Evolutionary conservation across 2,888 invertebrate genomes (phyloP).

Genomic region (Trypoxylon attenuatum): DNA sequence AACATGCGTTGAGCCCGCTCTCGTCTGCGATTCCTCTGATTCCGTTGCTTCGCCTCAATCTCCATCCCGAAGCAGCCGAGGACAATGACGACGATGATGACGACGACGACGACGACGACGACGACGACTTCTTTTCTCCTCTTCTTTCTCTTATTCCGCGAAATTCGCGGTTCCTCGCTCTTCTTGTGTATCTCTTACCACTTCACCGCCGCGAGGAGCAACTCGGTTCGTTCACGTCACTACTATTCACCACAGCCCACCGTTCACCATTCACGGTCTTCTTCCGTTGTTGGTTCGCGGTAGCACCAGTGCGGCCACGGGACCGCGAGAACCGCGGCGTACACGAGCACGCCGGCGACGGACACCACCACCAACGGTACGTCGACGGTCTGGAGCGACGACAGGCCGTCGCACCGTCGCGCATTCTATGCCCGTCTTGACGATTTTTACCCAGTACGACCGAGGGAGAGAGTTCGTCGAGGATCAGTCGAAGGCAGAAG

Average conservation of each 20-base stretch:
- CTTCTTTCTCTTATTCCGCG: too few relatives aligned
- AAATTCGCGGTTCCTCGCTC: too few relatives aligned
- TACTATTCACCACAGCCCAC: too few relatives aligned
- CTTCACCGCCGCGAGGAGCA: too few relatives aligned
- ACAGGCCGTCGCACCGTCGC: slow-evolving; percentile 41
- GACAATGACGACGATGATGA: slow-evolving; percentile 13
- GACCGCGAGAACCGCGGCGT: slow-evolving; percentile 8
- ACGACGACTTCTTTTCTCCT: too few relatives aligned
- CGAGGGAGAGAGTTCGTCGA: background rate
- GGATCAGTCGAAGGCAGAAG: too few relatives aligned
- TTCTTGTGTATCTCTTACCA: too few relatives aligned
- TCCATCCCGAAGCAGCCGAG: slow-evolving; percentile 77
- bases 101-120: slow-evolving; percentile 15
- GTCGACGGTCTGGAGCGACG: too few relatives aligned
- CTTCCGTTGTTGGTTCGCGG: too few relatives aligned
- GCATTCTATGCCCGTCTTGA: slow-evolving; percentile 46
- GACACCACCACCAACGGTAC: slow-evolving; percentile 28
- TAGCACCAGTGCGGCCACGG: too few relatives aligned
- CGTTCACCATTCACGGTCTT: too few relatives aligned
- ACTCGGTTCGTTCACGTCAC: too few relatives aligned
- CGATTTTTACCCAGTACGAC: slow-evolving; percentile 19
- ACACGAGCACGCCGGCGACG: slow-evolving; percentile 11
- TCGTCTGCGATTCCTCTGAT: slow-evolving; percentile 89
- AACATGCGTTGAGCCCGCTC: slow-evolving; percentile 94
- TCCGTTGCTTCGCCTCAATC: slow-evolving; percentile 89